These are phyloP conservation scores for Physocephala rufipes DNA, from an alignment of 2,888 invertebrate species.

Conservation along the genomic window DNA sequence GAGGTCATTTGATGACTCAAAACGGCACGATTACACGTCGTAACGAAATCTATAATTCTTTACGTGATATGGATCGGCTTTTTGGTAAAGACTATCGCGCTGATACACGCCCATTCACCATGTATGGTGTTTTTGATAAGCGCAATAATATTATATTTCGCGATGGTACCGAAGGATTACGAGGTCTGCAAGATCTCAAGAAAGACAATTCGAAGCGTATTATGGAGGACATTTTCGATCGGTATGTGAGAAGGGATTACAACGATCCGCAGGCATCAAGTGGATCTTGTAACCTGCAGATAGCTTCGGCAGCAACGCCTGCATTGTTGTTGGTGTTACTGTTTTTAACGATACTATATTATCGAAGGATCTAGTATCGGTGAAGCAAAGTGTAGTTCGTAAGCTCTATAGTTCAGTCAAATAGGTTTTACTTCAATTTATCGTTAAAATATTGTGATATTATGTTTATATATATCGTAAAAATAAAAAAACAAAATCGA, in stretches of 20 bases:
- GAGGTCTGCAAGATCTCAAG: slow-evolving; percentile 55
- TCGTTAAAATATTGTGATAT: slow-evolving; percentile 44
- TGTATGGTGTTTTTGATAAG: slow-evolving; percentile 77
- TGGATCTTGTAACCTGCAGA: background rate
- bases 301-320: background rate
- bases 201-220: slow-evolving; percentile 58
- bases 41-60: slow-evolving; percentile 76
- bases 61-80: slow-evolving; percentile 75
- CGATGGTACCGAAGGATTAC: slow-evolving; percentile 60
- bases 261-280: slow-evolving; percentile 25
- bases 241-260: slow-evolving; percentile 54
- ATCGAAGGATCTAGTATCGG: background rate
- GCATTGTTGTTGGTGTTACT: background rate
- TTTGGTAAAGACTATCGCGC: slow-evolving; percentile 73
- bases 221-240: slow-evolving; percentile 61
- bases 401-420: slow-evolving; percentile 27
- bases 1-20: slow-evolving; percentile 74
- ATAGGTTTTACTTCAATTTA: slow-evolving; percentile 37
- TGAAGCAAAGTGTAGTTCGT: background rate
- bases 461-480: slow-evolving; percentile 38
- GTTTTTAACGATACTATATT: background rate
- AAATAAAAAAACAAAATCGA: slow-evolving; percentile 23
- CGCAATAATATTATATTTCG: slow-evolving; percentile 73
- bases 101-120: slow-evolving; percentile 72
- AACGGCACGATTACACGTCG: slow-evolving; percentile 68